Evolutionary conservation across 2,113 vertebrate species (phyloP).

Genomic region (Corythaeola cristata): DNA sequence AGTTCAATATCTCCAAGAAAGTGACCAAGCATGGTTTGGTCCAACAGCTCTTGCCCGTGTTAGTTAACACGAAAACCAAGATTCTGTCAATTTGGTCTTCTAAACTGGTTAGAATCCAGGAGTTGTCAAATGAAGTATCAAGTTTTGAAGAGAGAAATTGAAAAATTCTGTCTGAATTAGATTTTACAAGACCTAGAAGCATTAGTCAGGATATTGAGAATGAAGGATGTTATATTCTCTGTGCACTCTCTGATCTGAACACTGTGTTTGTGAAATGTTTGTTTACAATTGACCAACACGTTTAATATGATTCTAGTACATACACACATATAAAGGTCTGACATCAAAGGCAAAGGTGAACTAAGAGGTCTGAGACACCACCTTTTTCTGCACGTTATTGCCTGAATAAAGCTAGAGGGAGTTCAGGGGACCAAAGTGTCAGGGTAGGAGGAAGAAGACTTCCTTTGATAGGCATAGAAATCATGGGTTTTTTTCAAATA

Average conservation of each 20-base stretch:
- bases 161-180: not conserved
- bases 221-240: not conserved
- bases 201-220: not conserved
- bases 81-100: not conserved
- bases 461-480: not conserved
- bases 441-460: not conserved
- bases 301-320: not conserved
- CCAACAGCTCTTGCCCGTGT: not conserved
- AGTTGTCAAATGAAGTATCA: not conserved
- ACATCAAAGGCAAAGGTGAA: not conserved
- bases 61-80: not conserved
- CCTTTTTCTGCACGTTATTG: not conserved
- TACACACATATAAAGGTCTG: not conserved
- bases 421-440: not conserved
- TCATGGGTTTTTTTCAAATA: accelerated
- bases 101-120: not conserved
- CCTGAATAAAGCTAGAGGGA: not conserved
- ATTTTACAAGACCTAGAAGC: not conserved
- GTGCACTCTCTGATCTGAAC: not conserved
- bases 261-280: not conserved
- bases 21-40: not conserved
- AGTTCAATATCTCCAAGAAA: not conserved
- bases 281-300: not conserved
- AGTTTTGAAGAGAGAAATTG: not conserved
- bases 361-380: not conserved